Conservation (phyloP, 1,140 invertebrate genomes). For the Heliconius melpomene region DNA sequence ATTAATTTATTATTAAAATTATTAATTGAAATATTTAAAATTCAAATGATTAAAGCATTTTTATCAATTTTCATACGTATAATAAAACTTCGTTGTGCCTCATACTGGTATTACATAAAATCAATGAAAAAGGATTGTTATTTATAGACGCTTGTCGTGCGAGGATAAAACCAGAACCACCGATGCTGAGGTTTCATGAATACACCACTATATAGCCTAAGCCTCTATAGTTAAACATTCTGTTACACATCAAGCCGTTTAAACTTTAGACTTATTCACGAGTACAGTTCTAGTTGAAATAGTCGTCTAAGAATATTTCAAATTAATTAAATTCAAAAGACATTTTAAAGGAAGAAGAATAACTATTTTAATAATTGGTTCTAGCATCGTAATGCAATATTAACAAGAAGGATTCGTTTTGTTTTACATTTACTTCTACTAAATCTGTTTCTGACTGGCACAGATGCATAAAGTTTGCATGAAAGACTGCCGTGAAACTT, state of each 20-base stretch:
- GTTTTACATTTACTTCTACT: background rate
- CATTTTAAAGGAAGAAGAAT: too few species aligned
- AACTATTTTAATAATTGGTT: background rate
- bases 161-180: background rate
- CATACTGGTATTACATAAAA: constrained; percentile 12
- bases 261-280: too few species aligned
- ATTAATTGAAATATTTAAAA: background rate
- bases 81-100: background rate
- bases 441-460: background rate
- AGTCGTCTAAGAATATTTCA: too few species aligned
- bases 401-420: background rate
- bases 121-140: constrained; percentile 13
- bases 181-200: constrained; percentile 5
- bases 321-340: too few species aligned
- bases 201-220: background rate
- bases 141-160: background rate
- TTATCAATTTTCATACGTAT: too few species aligned
- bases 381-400: background rate
- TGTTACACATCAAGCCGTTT: too few species aligned
- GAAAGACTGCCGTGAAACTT: background rate
- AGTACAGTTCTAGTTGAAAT: too few species aligned
- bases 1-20: too few species aligned
- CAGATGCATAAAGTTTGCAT: background rate
- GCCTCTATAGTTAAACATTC: background rate
- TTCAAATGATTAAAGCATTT: too few species aligned